Percentiles rank a stretch among this genome's conserved stretches.
These are phyloP conservation scores for Glossophaga mutica DNA, from an alignment of 2,797 vertebrate species.

Conservation along the genomic window DNA sequence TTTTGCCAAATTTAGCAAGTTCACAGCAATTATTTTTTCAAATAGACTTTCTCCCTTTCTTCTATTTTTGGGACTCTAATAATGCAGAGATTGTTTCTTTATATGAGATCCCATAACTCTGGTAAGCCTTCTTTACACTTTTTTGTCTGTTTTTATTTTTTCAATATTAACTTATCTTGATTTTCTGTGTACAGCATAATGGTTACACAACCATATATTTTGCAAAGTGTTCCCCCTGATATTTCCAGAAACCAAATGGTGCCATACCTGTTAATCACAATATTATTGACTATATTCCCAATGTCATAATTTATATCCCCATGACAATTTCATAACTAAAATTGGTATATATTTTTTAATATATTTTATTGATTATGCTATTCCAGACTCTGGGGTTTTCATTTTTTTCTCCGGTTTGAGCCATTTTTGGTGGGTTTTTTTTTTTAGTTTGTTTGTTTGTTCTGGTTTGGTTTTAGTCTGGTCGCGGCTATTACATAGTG, in stretches of 20 bases:
- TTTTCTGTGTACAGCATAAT: background rate
- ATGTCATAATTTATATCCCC: background rate
- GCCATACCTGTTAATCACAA: background rate
- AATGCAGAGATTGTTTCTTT: background rate
- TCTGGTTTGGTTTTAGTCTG: too few species aligned
- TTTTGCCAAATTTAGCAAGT: background rate
- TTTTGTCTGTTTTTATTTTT: background rate
- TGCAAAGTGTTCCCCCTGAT: too few species aligned
- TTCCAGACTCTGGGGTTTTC: too few species aligned
- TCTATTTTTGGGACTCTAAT: background rate
- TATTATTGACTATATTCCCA: background rate
- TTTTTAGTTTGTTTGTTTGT: too few species aligned
- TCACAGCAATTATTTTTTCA: background rate
- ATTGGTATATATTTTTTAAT: too few species aligned
- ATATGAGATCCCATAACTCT: background rate
- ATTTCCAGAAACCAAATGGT: too few species aligned
- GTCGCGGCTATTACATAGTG: too few species aligned
- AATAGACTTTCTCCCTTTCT: background rate
- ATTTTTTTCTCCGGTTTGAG: too few species aligned
- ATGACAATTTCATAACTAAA: background rate
- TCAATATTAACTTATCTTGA: background rate
- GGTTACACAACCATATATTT: background rate
- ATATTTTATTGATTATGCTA: too few species aligned
- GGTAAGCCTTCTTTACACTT: background rate
- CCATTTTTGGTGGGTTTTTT: too few species aligned